Base-by-base conservation (phyloP, 2,113 vertebrate species). In the Poeciliopsis occidentalis region DNA sequence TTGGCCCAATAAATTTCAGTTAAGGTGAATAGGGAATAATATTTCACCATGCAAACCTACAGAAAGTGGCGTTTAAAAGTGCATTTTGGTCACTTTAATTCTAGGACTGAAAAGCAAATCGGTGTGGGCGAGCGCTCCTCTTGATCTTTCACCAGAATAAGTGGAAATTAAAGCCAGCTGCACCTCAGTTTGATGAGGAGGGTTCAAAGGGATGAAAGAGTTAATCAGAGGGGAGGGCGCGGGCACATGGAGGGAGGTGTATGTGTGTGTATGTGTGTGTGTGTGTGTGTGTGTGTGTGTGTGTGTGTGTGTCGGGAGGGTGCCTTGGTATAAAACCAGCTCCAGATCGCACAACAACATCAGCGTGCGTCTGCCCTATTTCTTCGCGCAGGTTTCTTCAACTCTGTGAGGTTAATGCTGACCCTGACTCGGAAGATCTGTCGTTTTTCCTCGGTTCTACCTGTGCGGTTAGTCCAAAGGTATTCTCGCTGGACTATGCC, bases 261-360 rank as follows among this genome's bases (percentile, higher is more conserved):
- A 8, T 34, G 32, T n/a, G n/a, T n/a, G n/a, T n/a, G n/a, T n/a
- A n/a, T n/a, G n/a, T n/a, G n/a, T n/a, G n/a, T n/a, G n/a, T n/a
- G n/a, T n/a, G n/a, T n/a, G n/a, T n/a, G n/a, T n/a, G n/a, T 34
- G 32, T 34, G 1, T 34, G 32, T 34, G 34, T 10, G 8, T 34
- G 32, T 37, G 34, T 34, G 34, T 37, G 34, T 37, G 34, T 34
- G 34, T 34, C 8, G 34, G 41, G 90, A 90, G 61, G 61, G 26
- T 15, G 86, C 91, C 81, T 65, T 37, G 22, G 85, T 94, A 95
- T 94, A 94, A 93, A 93, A 91, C 68, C 92, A 89, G 89, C 87
- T 88, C 81, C 73, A 67, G 87, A 88, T 82, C 88, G 71, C 85
- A 79, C 84, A 81, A 78, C 80, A 88, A 74, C 84, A 87, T 47